Percentiles rank a stretch among this genome's conserved stretches.
These are phyloP conservation scores for Drosophila biarmipes DNA, from an alignment of 1,140 invertebrate genomes.

Conservation along the genomic window DNA sequence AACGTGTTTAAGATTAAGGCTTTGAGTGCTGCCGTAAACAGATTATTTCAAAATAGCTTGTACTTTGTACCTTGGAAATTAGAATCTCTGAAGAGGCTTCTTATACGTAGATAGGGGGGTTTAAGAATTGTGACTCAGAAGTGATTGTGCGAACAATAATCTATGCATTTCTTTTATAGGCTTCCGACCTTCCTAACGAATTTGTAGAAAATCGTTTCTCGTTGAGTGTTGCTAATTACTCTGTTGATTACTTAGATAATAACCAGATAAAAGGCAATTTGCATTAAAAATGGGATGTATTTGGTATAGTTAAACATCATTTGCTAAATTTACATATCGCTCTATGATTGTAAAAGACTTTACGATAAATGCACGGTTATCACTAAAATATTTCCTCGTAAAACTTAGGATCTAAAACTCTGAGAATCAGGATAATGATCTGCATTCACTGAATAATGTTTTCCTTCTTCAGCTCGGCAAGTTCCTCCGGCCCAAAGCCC, in stretches of 20 bases:
- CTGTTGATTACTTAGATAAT: neutral
- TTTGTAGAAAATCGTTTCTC: neutral
- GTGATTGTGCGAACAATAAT: neutral
- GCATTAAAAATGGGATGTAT: neutral
- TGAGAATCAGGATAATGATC: too few relatives aligned
- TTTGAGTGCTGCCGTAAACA: neutral
- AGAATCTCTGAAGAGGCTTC: too few relatives aligned
- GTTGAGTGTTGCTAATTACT: too few relatives aligned
- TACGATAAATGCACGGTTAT: neutral
- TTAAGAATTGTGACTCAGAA: neutral
- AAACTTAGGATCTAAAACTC: neutral
- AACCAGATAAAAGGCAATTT: too few relatives aligned
- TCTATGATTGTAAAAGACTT: neutral
- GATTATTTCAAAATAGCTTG: neutral
- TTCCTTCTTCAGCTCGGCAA: slow-evolving; percentile 43
- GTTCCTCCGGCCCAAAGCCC: slow-evolving; percentile 85
- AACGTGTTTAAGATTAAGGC: neutral
- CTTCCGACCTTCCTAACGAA: neutral
- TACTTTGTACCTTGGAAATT: neutral
- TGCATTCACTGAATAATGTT: slow-evolving; percentile 57
- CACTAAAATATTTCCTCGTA: neutral
- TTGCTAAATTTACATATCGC: neutral
- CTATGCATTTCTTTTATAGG: neutral
- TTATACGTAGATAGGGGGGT: neutral
- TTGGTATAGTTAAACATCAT: neutral